Conservation (phyloP, 1,140 invertebrate genomes). For the Magallana angulata region DNA sequence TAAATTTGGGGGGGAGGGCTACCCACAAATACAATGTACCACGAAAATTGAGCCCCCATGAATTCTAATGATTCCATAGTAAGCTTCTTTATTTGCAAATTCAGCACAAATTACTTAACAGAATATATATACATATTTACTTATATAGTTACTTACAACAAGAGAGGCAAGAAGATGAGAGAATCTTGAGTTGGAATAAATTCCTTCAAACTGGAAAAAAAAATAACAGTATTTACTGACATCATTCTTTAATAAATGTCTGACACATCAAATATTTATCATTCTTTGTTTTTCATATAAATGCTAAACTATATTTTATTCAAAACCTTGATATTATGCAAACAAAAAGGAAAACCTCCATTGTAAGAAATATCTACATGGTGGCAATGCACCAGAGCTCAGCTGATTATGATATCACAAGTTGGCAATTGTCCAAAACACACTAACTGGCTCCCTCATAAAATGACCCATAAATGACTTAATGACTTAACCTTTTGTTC, state of each 20-base stretch:
- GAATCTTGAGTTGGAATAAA: slow-evolving; percentile 92
- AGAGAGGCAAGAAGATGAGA: slow-evolving; percentile 91
- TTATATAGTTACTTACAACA: slow-evolving; percentile 85
- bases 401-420: neutral
- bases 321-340: neutral
- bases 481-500: neutral
- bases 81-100: no score
- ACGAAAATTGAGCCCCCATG: no score
- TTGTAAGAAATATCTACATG: neutral
- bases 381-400: neutral
- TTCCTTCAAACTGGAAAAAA: slow-evolving; percentile 79
- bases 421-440: neutral
- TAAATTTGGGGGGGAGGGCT: no score
- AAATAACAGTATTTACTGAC: no score
- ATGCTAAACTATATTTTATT: neutral
- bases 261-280: no score
- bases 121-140: no score
- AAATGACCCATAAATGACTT: neutral
- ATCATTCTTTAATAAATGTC: no score
- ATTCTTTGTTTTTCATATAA: no score
- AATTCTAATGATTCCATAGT: no score
- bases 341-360: neutral
- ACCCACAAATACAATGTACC: no score
- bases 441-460: neutral
- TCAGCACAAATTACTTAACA: no score